phyloP scores from a whole-genome alignment of 2,113 vertebrate genomes.

The Platysteira castanea region DNA sequence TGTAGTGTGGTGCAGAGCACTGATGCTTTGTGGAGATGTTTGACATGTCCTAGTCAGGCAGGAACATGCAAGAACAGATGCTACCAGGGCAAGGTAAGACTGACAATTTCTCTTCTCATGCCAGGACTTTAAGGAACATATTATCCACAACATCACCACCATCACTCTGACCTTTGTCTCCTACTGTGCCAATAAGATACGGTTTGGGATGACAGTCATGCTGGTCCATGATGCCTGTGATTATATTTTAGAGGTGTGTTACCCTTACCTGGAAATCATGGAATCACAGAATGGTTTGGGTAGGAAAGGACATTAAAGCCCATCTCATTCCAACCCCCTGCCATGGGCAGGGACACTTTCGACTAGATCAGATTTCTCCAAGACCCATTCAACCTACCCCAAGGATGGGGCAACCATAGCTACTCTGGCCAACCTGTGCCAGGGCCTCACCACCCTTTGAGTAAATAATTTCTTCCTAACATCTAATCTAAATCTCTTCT shows the following conservation, averaged over 20 bases:
- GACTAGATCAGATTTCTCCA: not conserved
- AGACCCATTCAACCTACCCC: not conserved
- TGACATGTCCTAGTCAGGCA: not conserved
- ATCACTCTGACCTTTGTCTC: slow-evolving; percentile 79
- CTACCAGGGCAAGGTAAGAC: not conserved
- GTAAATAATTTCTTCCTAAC: not conserved
- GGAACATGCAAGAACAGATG: not conserved
- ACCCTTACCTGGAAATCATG: not conserved
- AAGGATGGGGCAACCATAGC: not conserved
- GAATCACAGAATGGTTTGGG: not conserved
- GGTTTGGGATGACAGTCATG: slow-evolving; percentile 77
- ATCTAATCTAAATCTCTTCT: not conserved
- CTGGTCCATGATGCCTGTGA: slow-evolving; percentile 80
- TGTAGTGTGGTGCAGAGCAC: not conserved
- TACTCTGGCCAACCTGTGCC: not conserved
- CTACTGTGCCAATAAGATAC: slow-evolving; percentile 76
- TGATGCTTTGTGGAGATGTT: not conserved
- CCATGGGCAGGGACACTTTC: not conserved
- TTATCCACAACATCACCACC: slow-evolving; percentile 79
- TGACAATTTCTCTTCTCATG: not conserved
- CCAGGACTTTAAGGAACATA: slow-evolving; percentile 82
- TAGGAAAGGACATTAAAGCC: not conserved
- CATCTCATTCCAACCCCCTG: not conserved
- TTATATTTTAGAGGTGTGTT: slow-evolving; percentile 78
- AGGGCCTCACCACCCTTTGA: not conserved